phyloP scores from a whole-genome alignment of 1,140 invertebrate species.

The Watersipora subatra region DNA sequence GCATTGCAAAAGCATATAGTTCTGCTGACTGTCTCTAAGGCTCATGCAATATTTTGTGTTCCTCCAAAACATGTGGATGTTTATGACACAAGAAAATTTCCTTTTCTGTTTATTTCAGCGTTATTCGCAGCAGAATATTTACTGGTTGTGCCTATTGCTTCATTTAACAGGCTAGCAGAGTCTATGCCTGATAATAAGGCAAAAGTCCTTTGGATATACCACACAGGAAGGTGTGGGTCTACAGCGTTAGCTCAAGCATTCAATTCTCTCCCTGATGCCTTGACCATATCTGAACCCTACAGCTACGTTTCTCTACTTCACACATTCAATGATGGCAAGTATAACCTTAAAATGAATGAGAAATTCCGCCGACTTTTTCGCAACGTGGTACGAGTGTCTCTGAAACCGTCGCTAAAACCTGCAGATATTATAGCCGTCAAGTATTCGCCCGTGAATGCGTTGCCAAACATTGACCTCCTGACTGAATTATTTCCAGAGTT shows the following conservation, averaged over 20 bases:
- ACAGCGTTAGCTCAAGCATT: neutral
- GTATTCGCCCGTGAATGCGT: neutral
- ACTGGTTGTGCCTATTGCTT: neutral
- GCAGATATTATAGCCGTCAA: neutral
- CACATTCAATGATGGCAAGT: neutral
- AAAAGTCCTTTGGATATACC: neutral
- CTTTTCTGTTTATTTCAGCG: neutral
- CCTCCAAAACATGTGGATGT: neutral
- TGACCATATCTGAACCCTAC: neutral
- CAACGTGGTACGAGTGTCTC: neutral
- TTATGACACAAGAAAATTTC: neutral
- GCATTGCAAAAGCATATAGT: neutral
- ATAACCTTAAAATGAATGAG: neutral
- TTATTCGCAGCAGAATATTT: neutral
- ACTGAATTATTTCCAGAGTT: neutral
- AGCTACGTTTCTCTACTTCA: neutral
- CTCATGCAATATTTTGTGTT: neutral
- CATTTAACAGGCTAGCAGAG: neutral
- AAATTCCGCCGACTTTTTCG: neutral
- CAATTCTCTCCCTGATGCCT: neutral
- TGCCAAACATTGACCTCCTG: neutral
- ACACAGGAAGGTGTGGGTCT: neutral
- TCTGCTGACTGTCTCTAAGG: neutral
- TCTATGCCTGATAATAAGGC: neutral
- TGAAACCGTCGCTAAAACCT: neutral